Conservation (phyloP, 1,140 invertebrate genomes). For the Drosophila rufa region DNA sequence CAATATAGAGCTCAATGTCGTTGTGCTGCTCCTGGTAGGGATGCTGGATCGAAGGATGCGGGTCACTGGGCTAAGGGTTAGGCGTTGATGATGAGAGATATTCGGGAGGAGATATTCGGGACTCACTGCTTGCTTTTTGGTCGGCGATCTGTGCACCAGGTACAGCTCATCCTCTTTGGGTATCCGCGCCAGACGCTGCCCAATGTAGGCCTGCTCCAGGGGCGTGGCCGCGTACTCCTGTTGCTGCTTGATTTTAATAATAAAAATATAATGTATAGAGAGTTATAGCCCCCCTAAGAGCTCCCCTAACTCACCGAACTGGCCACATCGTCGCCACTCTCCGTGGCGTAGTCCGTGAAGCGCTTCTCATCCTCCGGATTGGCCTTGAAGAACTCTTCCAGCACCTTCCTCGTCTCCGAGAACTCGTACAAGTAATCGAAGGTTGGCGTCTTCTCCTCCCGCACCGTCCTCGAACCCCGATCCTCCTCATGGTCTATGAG, state of each 20-base stretch:
- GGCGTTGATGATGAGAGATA: neutral
- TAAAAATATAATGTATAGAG: neutral
- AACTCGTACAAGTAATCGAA: slow-evolving; percentile 96
- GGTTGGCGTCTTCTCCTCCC: slow-evolving; percentile 86
- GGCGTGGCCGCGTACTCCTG: slow-evolving; percentile 37
- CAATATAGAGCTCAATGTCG: slow-evolving; percentile 83
- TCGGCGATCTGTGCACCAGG: slow-evolving; percentile 78
- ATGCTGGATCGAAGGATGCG: neutral
- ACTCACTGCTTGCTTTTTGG: slow-evolving; percentile 71
- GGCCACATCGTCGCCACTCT: slow-evolving; percentile 80
- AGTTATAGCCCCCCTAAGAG: neutral
- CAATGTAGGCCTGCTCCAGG: slow-evolving; percentile 80
- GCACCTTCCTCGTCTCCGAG: slow-evolving; percentile 94
- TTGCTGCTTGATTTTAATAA: slow-evolving; percentile 24
- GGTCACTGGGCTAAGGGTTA: slow-evolving; percentile 39
- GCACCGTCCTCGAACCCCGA: neutral
- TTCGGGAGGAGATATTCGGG: too few relatives aligned
- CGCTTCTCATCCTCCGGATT: slow-evolving; percentile 87
- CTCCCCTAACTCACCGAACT: slow-evolving; percentile 49
- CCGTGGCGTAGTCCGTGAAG: slow-evolving; percentile 73
- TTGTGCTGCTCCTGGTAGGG: slow-evolving; percentile 78
- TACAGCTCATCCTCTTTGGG: slow-evolving; percentile 82
- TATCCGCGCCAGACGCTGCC: slow-evolving; percentile 82
- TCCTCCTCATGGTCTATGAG: slow-evolving; percentile 63
- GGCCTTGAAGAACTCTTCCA: slow-evolving; percentile 96